Evolutionary conservation across 2,888 invertebrate species (phyloP), one percentile per base, ranked within the genome.

Genomic region (Polyploca ridens): DNA sequence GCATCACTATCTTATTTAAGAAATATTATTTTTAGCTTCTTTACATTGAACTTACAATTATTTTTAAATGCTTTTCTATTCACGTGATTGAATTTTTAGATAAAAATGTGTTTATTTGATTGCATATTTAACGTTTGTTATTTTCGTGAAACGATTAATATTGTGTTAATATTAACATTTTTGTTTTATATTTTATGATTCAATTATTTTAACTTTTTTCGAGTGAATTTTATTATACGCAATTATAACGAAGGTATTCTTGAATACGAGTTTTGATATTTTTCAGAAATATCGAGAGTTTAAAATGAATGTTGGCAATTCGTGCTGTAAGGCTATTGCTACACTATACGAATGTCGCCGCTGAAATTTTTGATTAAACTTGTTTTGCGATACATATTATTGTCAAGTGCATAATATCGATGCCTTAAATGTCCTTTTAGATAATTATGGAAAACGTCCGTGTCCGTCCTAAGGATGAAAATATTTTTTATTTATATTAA

Each of bases 61-160:
- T 64, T 44, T 64, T 64, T 64, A 62, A 49, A 16, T 16, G 49
- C 7, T 49, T 49, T 3, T 49, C 14, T 49, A 5, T 49, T 16
- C 7, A 16, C 5, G 0, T 10, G 10, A 19, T 19, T 54, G 19
- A 54, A 65, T 68, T 63, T 66, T 72, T 71, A 69, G 66, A 64
- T 71, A 61, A 64, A 58, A 68, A 67, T 70, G 73, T 69, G 72
- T 75, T 70, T 70, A 65, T 75, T 69, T 65, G 69, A 70, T 67
- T 69, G 62, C 64, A 62, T 71, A 65, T 69, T 67, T 69, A 66
- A 62, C 63, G 69, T 78, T 81, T 81, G 88, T 90, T 90, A 90
- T 90, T 86, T 88, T 91, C 90, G 91, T 91, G 61, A 82, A 87
- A 91, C 90, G 91, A 91, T 88, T 85, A 87, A 77, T 87, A 54